phyloP scores from a whole-genome alignment of 2,113 vertebrate species.

The Rhegmatorhina hoffmannsi region DNA sequence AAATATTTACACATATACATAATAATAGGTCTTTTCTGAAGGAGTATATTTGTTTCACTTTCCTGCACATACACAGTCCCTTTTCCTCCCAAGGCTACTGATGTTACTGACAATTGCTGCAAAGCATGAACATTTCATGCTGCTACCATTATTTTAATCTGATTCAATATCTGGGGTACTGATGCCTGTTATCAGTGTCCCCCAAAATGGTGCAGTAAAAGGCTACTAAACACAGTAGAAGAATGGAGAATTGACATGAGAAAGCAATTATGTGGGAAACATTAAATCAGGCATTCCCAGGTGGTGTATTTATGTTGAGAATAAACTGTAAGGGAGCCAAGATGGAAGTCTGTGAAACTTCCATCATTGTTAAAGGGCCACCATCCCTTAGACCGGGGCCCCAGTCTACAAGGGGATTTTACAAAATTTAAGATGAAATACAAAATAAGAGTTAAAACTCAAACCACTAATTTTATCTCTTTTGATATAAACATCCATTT shows the following conservation, averaged over 20 bases:
- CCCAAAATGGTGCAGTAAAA: not conserved
- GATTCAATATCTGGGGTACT: not conserved
- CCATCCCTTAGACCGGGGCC: not conserved
- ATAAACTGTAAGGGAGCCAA: constrained; percentile 54
- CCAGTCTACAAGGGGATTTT: not conserved
- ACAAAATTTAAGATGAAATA: not conserved
- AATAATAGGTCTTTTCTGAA: not conserved
- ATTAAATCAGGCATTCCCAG: constrained; percentile 59
- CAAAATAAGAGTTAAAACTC: not conserved
- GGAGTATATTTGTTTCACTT: not conserved
- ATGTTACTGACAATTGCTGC: not conserved
- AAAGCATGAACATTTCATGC: not conserved
- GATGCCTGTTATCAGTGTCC: not conserved
- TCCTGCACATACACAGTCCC: not conserved
- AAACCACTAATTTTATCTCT: not conserved
- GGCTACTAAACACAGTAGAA: constrained; percentile 18
- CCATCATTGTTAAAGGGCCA: constrained; percentile 59
- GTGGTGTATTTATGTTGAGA: constrained; percentile 65
- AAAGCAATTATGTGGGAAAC: constrained; percentile 69
- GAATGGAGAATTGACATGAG: constrained; percentile 48
- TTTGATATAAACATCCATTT: not conserved
- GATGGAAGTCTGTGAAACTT: constrained; percentile 53
- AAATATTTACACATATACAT: not conserved
- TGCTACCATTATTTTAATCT: not conserved
- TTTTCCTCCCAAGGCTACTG: not conserved